These are phyloP conservation scores for Clanis bilineata DNA, from an alignment of 2,888 invertebrate genomes.

Conservation along the genomic window DNA sequence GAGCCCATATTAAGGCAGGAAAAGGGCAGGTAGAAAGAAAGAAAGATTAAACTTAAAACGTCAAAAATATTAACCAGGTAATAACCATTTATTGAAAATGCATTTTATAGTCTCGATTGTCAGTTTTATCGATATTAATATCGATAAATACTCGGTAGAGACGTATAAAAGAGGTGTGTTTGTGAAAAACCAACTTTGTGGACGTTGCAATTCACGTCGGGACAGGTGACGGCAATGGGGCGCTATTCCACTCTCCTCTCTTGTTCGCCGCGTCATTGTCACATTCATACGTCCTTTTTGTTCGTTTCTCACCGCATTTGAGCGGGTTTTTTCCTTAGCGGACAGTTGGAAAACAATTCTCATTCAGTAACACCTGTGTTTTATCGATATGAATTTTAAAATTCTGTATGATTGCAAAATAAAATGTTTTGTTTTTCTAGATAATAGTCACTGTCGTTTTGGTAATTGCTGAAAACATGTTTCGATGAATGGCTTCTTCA, in stretches of 20 bases:
- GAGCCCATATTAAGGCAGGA: too few relatives aligned
- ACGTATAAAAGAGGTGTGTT: constrained; percentile 29
- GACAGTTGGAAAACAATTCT: constrained; percentile 10
- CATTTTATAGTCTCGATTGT: not conserved
- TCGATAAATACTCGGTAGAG: constrained; percentile 24
- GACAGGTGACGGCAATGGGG: constrained; percentile 44
- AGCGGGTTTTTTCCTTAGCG: constrained; percentile 16
- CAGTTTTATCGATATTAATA: not conserved
- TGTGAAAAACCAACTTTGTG: constrained; percentile 41
- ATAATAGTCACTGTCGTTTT: not conserved
- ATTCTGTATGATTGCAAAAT: not conserved
- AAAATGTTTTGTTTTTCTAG: not conserved
- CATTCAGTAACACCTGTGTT: constrained; percentile 2
- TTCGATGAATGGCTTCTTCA: too few relatives aligned
- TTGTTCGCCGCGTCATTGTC: constrained; percentile 31
- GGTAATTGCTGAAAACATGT: too few relatives aligned
- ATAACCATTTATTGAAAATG: too few relatives aligned
- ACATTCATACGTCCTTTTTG: constrained; percentile 31
- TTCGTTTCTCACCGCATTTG: constrained; percentile 25
- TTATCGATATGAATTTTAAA: constrained; percentile 11
- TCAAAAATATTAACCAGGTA: too few relatives aligned
- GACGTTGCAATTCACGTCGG: constrained; percentile 44
- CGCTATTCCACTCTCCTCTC: constrained; percentile 31
- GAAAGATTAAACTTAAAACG: too few relatives aligned
- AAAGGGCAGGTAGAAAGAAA: too few relatives aligned